phyloP scores from a whole-genome alignment of 2,888 invertebrate species.

The Meiosimyza decipiens region DNA sequence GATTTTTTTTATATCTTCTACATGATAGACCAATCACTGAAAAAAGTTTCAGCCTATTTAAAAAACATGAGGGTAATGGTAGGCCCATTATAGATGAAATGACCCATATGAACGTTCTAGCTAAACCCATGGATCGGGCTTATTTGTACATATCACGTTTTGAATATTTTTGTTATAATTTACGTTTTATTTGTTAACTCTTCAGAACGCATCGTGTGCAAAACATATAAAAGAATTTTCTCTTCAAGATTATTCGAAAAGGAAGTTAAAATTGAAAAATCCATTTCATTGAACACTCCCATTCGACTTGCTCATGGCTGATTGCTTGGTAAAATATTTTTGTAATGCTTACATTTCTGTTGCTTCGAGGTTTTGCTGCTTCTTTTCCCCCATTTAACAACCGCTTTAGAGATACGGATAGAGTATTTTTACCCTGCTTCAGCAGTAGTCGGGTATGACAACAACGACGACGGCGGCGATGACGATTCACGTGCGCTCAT shows the following conservation, averaged over 20 bases:
- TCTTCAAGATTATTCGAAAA: constrained; percentile 30
- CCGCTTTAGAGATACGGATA: constrained; percentile 5
- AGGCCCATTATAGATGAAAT: too few relatives aligned
- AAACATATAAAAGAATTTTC: too few relatives aligned
- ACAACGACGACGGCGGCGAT: constrained; percentile 5
- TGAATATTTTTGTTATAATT: too few relatives aligned
- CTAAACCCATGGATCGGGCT: too few relatives aligned
- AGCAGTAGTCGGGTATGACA: background rate
- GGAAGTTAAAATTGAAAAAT: constrained; percentile 15
- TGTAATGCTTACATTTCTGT: constrained; percentile 22
- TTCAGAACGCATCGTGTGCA: too few relatives aligned
- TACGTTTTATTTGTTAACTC: too few relatives aligned
- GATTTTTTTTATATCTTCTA: too few relatives aligned
- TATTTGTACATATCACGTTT: too few relatives aligned
- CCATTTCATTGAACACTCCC: constrained; percentile 26
- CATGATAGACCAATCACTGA: too few relatives aligned
- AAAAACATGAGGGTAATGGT: too few relatives aligned
- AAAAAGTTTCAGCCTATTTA: too few relatives aligned
- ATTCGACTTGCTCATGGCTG: constrained; percentile 2
- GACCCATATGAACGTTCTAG: too few relatives aligned
- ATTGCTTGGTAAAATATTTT: constrained; percentile 21
- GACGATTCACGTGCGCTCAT: constrained; percentile 36
- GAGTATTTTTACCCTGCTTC: background rate
- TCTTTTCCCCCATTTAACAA: constrained; percentile 37
- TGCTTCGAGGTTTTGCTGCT: constrained; percentile 38